Conservation (phyloP, 1,140 invertebrate genomes). For the Trachymyrmex septentrionalis region DNA sequence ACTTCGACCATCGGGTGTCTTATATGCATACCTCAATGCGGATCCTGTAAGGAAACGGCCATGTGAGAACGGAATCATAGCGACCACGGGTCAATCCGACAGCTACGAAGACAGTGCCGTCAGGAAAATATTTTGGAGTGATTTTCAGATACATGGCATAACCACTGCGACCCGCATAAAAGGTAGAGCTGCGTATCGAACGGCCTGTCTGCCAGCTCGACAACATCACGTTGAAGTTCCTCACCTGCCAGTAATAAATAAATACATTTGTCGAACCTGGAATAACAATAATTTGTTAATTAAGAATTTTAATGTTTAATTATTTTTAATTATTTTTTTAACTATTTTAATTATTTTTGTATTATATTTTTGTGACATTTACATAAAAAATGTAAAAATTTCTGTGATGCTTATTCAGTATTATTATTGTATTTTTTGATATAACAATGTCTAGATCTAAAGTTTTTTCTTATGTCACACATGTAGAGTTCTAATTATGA, state of each 20-base stretch:
- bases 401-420: neutral
- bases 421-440: neutral
- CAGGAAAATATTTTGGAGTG: conserved; percentile 83
- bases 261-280: conserved; percentile 73
- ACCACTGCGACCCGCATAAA: conserved; percentile 81
- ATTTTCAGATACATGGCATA: conserved; percentile 79
- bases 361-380: neutral
- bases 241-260: conserved; percentile 85
- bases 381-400: neutral
- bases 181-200: conserved; percentile 83
- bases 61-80: conserved; percentile 81
- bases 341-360: conserved; percentile 3
- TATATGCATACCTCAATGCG: conserved; percentile 75
- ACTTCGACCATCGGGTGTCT: neutral
- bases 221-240: conserved; percentile 82
- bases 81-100: conserved; percentile 84
- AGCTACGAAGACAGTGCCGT: conserved; percentile 84
- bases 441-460: neutral
- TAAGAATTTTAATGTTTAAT: neutral
- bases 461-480: neutral
- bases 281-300: neutral
- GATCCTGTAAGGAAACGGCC: conserved; percentile 85
- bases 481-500: neutral
- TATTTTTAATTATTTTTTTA: no score
- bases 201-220: conserved; percentile 82